Base-by-base conservation (phyloP, 2,797 vertebrate species). In the Leuciscus waleckii region DNA sequence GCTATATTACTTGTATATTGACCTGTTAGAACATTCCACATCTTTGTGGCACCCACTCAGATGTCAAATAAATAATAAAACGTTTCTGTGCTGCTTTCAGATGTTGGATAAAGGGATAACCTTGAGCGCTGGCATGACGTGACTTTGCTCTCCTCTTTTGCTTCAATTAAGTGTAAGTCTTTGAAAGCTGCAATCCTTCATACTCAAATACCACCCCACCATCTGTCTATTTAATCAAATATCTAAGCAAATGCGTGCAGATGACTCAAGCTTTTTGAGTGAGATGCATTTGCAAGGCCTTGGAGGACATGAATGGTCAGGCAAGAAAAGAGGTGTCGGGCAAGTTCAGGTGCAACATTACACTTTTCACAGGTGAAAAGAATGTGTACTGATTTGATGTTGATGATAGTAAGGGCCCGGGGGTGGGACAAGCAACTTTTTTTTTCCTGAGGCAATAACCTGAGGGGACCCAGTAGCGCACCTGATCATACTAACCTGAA, bases 101-200 rank as follows among this genome's bases (percentile, higher is more conserved):
- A 90, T 86, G 82, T 86, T 87, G 91, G 92, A 92, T 81, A 92
- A 93, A 93, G 86, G 89, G 87, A 80, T 86, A 93, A 93, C 93
- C 93, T 92, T 93, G 92, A 93, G 91, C 75, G 67, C 77, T 85
- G 86, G 74, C 70, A 90, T 89, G 86, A 78, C 90, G 88, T 88
- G 88, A 86, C 77, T 65, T 78, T 32, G 29, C 78, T 43, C 67
- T 91, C 71, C 65, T 84, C 37, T 79, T 75, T 82, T 82, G 58
- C 69, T 80, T 83, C 84, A 86, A 87, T 88, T 88, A 88, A 88
- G 87, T 85, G 81, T 19, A 80, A 41, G 85, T 77, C 41, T 89
- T 89, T 81, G 75, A 84, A 88, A 81, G 63, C 87, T 70, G 54
- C 71, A 76, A 82, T 85, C 84, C 54, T 75, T 89, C 61, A 79